Evolutionary conservation across 2,888 invertebrate genomes (phyloP), one percentile per base, ranked within the genome.

Genomic region (Meta bourneti): DNA sequence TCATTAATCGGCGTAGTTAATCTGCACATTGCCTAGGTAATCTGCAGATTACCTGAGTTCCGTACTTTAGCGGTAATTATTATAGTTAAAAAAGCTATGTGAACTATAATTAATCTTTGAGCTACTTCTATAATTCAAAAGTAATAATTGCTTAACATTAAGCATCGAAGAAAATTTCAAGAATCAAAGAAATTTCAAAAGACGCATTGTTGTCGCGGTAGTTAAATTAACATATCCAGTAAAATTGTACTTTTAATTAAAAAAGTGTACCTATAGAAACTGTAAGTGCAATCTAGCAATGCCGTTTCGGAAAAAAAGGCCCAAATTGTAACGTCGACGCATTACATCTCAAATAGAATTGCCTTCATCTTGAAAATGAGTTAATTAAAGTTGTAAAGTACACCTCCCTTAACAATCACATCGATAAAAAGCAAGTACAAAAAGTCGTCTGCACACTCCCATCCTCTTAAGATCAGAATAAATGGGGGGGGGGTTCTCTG

Each of bases 341-440:
- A 83, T 83, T 83, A 48, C 51, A 72, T 52, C 83, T 52, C 72
- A 74, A 83, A 83, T 54, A 72, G 52, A 83, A 49, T 74, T 83
- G 83, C 72, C 83, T 83, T 51, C 71, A 72, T 83, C 71, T 83
- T 51, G 70, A 74, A 74, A 83, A 74, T 34, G 83, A 75, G 85
- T 85, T 85, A 85, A 85, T 85, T 85, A 85, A 75, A 85, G 75
- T 85, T 69, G 85, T 85, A 85, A 85, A 75, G 77, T 77, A 75
- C 85, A 49, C 77, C 61, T 79, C 85, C 49, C 69, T 61, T 20
- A 49, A 52, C 61, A 77, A 85, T 85, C 75, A 61, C 52, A 20
- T 52, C 49, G 16, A 54, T 16, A 72, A 61, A 75, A 75, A n/a
- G 52, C 48, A 1, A 49, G 51, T 16, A 11, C n/a, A 85, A 75